Base-by-base conservation (phyloP, 1,140 invertebrate genomes). In the Ladona fulva region DNA sequence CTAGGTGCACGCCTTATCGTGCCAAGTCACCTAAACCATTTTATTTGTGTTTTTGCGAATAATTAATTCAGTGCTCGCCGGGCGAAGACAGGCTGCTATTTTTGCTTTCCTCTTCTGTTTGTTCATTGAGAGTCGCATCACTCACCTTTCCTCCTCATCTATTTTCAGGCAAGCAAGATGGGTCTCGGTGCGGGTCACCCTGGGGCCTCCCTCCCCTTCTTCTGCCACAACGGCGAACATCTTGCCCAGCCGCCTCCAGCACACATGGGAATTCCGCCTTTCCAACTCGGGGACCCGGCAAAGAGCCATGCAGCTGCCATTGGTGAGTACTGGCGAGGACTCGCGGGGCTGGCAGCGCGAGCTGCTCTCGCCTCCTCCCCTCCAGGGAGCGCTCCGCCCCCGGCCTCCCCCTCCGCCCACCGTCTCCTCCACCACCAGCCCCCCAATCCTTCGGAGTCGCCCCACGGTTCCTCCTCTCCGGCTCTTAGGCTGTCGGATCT, bases 261-360 rank as follows among this genome's bases (percentile, higher is more conserved):
- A 80, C 96, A 98, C 85, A 98, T 97, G 94, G 96, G 96, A 82
- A 97, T 97, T 82, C 94, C 95, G 78, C 95, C 96, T 74, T 97
- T 97, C 86, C 93, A 96, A 85, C 87, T 94, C 3, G 84, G 93
- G 94, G 85, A 91, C 92, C 74, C 92, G 93, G 83, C 42, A 74
- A 42, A 88, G 87, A 81, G 86, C 87, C 82, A 77, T 77, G 76
- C 24, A 24, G 88, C 87, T 77, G 85, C 86, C 74, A 89, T 91
- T 85, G 90, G 90, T 92, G 86, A 91, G 91, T 91, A 87, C 81
- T 84, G 79, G 79, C 74, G 79, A 19, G 79, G 79, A n/a, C 77
- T 79, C 73, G 79, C 78, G 8, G 79, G 79, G 19, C 79, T 80
- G 29, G 74, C 73, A 29, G 74, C 78, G 37, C 76, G 76, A 14